Percentiles rank a stretch among this genome's conserved stretches.
phyloP scores from a whole-genome alignment of 2,113 vertebrate genomes.

The Pterophyllum scalare region DNA sequence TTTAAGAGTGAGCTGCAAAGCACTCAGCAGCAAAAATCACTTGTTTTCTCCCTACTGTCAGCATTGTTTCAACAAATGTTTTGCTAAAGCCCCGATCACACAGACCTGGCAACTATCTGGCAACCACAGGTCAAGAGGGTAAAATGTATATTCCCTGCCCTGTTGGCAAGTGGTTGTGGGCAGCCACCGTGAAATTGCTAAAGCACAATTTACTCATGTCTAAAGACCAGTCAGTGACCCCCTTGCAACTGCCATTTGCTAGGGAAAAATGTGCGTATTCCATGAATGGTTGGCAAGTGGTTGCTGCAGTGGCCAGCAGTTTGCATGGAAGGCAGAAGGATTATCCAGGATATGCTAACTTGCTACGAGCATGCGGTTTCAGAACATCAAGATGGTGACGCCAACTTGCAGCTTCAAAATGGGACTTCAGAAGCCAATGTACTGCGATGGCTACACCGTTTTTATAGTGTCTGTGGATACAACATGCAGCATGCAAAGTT shows the following conservation, averaged over 20 bases:
- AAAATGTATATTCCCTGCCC: background rate
- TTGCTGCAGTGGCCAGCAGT: background rate
- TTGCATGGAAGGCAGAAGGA: background rate
- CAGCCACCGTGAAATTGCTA: background rate
- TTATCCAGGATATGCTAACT: no score
- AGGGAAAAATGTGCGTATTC: background rate
- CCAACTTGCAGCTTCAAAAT: no score
- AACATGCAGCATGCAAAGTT: background rate
- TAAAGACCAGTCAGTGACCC: background rate
- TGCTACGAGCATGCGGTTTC: no score
- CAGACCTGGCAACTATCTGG: background rate
- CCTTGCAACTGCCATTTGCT: background rate
- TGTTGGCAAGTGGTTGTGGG: background rate
- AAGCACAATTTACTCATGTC: background rate
- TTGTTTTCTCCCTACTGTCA: slow-evolving; percentile 16
- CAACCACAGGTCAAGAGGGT: background rate
- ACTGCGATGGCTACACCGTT: no score
- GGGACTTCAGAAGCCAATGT: no score
- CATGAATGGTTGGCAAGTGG: background rate
- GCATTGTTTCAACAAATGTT: background rate
- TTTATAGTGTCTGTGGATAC: no score
- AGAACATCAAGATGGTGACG: no score
- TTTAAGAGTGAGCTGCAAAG: background rate
- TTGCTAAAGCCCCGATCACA: background rate
- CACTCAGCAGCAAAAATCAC: background rate